phyloP scores from a whole-genome alignment of 1,140 invertebrate genomes.

The Theocolax elegans region DNA sequence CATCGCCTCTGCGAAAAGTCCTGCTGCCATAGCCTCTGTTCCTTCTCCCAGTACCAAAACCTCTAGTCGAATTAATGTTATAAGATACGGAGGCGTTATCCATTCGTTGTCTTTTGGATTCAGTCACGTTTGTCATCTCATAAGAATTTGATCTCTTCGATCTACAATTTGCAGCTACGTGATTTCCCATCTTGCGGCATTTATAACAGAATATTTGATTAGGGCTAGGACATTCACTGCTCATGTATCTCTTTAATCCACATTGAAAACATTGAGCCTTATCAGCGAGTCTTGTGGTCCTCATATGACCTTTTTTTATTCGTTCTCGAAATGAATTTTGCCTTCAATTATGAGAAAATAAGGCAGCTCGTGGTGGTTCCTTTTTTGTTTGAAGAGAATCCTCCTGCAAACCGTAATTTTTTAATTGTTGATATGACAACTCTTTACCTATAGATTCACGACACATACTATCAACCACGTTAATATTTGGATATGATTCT shows the following conservation, averaged over 20 bases:
- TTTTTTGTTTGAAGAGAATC: conserved; percentile 30
- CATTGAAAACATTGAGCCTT: not conserved
- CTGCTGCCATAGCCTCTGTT: not conserved
- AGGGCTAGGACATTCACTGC: not conserved
- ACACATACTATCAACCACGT: conserved; percentile 36
- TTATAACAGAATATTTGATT: not conserved
- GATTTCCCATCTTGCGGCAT: not conserved
- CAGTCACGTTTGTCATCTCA: not conserved
- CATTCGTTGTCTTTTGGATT: not conserved
- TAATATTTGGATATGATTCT: conserved; percentile 34
- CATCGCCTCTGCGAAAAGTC: not conserved
- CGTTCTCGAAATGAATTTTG: no score
- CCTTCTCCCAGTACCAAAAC: not conserved
- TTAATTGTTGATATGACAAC: conserved; percentile 41
- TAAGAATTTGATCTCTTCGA: no score
- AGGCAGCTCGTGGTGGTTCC: no score
- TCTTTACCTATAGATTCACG: conserved; percentile 35
- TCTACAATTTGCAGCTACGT: not conserved
- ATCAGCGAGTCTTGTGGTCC: not conserved
- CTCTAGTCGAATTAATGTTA: not conserved
- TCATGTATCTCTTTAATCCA: not conserved
- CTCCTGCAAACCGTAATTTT: conserved; percentile 37
- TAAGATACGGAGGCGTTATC: not conserved
- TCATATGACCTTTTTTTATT: no score
- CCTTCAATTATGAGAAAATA: no score